Evolutionary conservation across 2,888 invertebrate species (phyloP).

Genomic region (Altica lythri): DNA sequence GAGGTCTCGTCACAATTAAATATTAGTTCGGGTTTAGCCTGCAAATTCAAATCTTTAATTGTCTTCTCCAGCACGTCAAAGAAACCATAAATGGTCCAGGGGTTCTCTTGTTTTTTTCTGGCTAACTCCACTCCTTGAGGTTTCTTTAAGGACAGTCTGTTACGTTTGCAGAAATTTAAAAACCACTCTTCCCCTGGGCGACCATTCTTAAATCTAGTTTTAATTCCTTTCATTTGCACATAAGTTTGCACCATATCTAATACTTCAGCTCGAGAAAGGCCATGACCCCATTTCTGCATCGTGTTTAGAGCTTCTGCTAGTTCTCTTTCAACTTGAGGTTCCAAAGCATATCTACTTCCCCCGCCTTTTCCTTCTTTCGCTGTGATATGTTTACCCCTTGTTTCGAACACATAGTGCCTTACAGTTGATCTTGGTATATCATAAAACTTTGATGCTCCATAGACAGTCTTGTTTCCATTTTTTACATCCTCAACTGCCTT

Average conservation of each 20-base stretch:
- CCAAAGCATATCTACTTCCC: no score
- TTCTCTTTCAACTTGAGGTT: no score
- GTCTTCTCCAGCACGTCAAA: slow-evolving; percentile 32
- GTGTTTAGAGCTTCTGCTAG: no score
- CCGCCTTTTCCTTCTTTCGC: no score
- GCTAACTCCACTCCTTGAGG: slow-evolving; percentile 48
- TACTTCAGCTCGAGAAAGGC: slow-evolving; percentile 39
- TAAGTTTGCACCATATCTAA: slow-evolving; percentile 33
- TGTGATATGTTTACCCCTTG: no score
- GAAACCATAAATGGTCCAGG: slow-evolving; percentile 36
- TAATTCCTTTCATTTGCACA: no score
- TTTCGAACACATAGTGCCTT: no score
- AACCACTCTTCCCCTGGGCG: slow-evolving; percentile 42
- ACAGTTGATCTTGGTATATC: no score
- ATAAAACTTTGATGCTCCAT: no score
- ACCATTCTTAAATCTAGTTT: no score
- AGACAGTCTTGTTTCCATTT: no score
- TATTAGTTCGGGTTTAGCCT: slow-evolving; percentile 5
- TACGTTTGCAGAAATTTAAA: slow-evolving; percentile 36
- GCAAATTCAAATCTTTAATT: background rate
- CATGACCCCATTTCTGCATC: slow-evolving; percentile 35
- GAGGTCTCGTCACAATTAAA: slow-evolving; percentile 2
- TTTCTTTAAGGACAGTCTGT: slow-evolving; percentile 47
- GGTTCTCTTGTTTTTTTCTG: slow-evolving; percentile 40
- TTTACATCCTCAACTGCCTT: no score